Evolutionary conservation across 1,140 invertebrate genomes (phyloP), one percentile per base, ranked within the genome.

Genomic region (Macrobrachium nipponense): DNA sequence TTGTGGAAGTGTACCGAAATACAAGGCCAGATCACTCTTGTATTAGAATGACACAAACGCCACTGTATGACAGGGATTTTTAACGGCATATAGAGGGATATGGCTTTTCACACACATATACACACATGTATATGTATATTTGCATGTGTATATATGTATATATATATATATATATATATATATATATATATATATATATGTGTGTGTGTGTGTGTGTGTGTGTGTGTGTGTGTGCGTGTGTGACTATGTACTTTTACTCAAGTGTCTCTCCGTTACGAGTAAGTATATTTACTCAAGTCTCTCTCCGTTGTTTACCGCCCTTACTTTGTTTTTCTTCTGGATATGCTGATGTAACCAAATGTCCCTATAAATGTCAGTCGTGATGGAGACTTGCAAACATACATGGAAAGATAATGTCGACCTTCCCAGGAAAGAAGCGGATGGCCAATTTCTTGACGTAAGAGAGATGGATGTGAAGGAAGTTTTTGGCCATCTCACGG

Each of bases 131-230:
- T 44, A 75, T 5, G 20, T 44, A 75, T 10, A 75, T 44, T n/a
- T 44, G 20, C 14, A 75, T 27, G 23, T 44, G 23, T 44, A 73
- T 44, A 73, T 44, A 73, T 44, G 23, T 44, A 73, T 44, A 73
- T 44, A 73, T 44, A 73, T 44, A 73, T 44, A 73, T 44, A 73
- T 44, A 73, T 44, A 73, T 44, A 73, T 44, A 73, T 44, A 73
- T 73, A 73, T 73, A 73, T 73, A 73, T 73, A 73, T 73, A 73
- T 73, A 73, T 73, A 73, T 10, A 73, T 73, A 73, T 73, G 36
- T 73, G 27, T 73, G 17, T 73, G 23, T 73, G 23, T 73, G 27
- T 73, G 23, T 73, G 23, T 73, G 23, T 23, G 23, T 73, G 23
- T 73, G 23, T 73, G 23, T 73, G 23, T 73, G 23, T 73, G 23